A percentile compares a stretch with the other conserved stretches of the same genome.
These are phyloP conservation scores for Ceryle rudis DNA, from an alignment of 2,797 vertebrate species.

Conservation along the genomic window DNA sequence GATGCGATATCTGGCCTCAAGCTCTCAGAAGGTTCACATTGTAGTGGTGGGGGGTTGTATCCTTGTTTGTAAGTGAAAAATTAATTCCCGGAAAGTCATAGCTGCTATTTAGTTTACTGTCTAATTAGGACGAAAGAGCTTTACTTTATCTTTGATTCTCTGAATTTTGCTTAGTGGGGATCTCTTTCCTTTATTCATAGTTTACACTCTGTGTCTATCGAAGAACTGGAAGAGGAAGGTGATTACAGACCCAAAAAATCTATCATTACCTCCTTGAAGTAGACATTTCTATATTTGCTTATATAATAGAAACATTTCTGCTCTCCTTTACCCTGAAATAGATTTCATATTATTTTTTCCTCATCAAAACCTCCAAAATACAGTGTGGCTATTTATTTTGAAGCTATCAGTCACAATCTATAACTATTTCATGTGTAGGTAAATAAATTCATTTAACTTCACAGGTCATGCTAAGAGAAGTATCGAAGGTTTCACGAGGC, in stretches of 20 bases:
- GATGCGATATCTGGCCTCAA: neutral
- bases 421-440: neutral
- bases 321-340: neutral
- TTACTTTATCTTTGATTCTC: neutral
- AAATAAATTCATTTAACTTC: neutral
- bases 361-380: neutral
- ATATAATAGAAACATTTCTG: neutral
- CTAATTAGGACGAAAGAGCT: neutral
- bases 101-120: neutral
- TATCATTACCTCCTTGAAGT: neutral
- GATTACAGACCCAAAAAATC: neutral
- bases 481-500: neutral
- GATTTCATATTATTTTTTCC: neutral
- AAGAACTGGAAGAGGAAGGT: neutral
- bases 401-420: neutral
- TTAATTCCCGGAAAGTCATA: neutral
- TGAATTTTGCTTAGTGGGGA: neutral
- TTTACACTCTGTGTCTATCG: neutral
- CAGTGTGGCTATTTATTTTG: neutral
- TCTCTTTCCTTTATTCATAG: neutral
- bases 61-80: neutral
- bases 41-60: neutral
- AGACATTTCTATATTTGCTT: neutral
- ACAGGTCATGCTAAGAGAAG: neutral
- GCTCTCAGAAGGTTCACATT: neutral